These are phyloP conservation scores for Planococcus citri DNA, from an alignment of 1,140 invertebrate genomes.

Conservation along the genomic window DNA sequence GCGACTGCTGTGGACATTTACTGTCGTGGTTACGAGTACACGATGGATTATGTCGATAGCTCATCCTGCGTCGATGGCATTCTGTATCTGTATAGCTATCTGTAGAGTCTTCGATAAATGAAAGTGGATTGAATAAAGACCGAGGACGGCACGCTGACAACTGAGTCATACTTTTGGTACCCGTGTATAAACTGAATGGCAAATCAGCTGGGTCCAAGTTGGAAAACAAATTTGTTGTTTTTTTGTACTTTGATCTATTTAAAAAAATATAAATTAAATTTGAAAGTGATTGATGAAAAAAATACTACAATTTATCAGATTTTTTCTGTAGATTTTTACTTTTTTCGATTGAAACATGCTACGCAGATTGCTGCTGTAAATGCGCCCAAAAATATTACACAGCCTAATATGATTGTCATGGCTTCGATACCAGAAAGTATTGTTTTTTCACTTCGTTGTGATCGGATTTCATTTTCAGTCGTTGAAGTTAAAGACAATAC, in stretches of 20 bases:
- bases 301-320: no score
- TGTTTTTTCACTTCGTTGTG: conserved; percentile 29
- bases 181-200: conserved; percentile 21
- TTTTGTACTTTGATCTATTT: neutral
- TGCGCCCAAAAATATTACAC: conserved; percentile 63
- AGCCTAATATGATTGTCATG: conserved; percentile 59
- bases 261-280: neutral
- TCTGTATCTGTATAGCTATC: conserved; percentile 12
- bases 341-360: conserved; percentile 10
- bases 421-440: conserved; percentile 61
- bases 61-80: conserved; percentile 7
- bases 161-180: conserved; percentile 18
- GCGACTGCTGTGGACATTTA: conserved; percentile 24
- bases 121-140: conserved; percentile 28
- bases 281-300: neutral
- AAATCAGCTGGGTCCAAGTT: conserved; percentile 17
- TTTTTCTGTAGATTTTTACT: neutral
- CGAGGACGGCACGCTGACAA: conserved; percentile 27
- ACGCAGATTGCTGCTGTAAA: conserved; percentile 58
- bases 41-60: conserved; percentile 25
- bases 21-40: conserved; percentile 27
- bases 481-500: conserved; percentile 17
- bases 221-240: conserved; percentile 1
- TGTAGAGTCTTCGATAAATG: conserved; percentile 31
- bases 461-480: conserved; percentile 8